Evolutionary conservation across 1,140 invertebrate genomes (phyloP).

Genomic region (Diorhabda sublineata): DNA sequence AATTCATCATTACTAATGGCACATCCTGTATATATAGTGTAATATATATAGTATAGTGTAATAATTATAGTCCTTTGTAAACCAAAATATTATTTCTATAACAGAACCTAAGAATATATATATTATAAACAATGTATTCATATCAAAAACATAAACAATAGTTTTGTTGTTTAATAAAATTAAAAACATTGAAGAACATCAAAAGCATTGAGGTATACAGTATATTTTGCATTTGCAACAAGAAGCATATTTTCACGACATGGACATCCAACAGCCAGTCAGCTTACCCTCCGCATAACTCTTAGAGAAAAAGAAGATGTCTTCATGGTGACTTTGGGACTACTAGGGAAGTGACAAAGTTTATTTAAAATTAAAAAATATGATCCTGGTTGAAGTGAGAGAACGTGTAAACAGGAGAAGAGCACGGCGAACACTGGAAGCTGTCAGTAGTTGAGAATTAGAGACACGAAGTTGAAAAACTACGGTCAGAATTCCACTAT

Average conservation of each 20-base stretch:
- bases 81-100: too few species aligned
- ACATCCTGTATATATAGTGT: too few species aligned
- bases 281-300: slow-evolving; percentile 72
- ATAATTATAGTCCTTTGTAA: too few species aligned
- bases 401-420: slow-evolving; percentile 15
- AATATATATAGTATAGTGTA: too few species aligned
- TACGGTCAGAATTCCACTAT: neutral
- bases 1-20: too few species aligned
- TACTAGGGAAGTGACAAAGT: slow-evolving; percentile 23
- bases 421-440: slow-evolving; percentile 16
- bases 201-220: neutral
- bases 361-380: slow-evolving; percentile 8
- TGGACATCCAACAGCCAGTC: slow-evolving; percentile 32
- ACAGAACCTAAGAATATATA: too few species aligned
- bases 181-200: slow-evolving; percentile 1
- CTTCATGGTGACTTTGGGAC: slow-evolving; percentile 55
- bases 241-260: slow-evolving; percentile 13
- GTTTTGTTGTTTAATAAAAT: neutral
- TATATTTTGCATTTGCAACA: neutral
- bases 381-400: slow-evolving; percentile 4
- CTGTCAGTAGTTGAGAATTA: neutral
- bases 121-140: too few species aligned
- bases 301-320: slow-evolving; percentile 73
- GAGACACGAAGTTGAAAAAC: neutral
- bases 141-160: too few species aligned